These are phyloP conservation scores for Ophion obscuratus DNA, from an alignment of 2,888 invertebrate genomes.

Conservation along the genomic window DNA sequence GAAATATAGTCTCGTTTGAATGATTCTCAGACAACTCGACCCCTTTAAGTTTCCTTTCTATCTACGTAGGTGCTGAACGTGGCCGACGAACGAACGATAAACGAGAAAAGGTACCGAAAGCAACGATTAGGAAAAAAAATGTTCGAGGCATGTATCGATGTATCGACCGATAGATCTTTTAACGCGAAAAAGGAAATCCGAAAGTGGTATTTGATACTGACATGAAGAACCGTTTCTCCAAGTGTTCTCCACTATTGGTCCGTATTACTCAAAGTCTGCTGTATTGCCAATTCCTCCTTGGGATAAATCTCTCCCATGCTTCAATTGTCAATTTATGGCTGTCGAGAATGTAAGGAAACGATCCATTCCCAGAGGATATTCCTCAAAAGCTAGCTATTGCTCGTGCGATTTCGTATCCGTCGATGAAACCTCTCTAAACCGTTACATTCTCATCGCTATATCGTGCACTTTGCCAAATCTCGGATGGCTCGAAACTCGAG, in stretches of 20 bases:
- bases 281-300: conserved; percentile 32
- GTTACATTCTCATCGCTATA: background rate
- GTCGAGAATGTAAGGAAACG: conserved; percentile 22
- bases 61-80: background rate
- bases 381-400: background rate
- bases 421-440: conserved; percentile 7
- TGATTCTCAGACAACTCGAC: background rate
- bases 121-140: background rate
- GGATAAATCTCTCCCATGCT: conserved; percentile 22
- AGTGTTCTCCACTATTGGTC: background rate
- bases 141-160: background rate
- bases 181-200: conserved; percentile 20
- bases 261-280: conserved; percentile 42
- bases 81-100: background rate
- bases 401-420: conserved; percentile 28
- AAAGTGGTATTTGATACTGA: background rate
- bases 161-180: conserved; percentile 28
- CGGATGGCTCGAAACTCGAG: background rate
- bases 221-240: conserved; percentile 15
- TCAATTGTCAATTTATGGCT: conserved; percentile 45
- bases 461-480: background rate
- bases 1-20: background rate
- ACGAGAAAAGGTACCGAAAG: background rate
- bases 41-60: background rate
- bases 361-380: conserved; percentile 7